Evolutionary conservation across 2,113 vertebrate genomes (phyloP).

Genomic region (Lycaon pictus): DNA sequence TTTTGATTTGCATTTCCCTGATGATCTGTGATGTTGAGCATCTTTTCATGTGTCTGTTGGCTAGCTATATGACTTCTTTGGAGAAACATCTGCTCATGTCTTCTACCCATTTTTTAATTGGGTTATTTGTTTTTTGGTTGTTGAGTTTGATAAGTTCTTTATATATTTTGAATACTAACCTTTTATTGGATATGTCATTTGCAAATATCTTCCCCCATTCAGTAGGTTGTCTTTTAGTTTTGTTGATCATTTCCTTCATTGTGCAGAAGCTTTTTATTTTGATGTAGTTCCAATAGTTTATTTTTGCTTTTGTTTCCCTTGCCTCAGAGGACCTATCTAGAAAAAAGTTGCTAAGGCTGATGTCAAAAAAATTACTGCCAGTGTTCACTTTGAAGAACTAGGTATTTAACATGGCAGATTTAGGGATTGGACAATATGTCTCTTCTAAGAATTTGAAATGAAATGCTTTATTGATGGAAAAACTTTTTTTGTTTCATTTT

Average conservation of each 20-base stretch:
- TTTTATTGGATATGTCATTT: not conserved
- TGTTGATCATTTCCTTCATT: not conserved
- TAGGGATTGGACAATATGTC: not conserved
- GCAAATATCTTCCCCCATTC: not conserved
- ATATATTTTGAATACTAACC: not conserved
- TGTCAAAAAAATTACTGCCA: not conserved
- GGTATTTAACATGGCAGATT: not conserved
- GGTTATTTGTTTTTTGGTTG: not conserved
- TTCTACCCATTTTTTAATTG: not conserved
- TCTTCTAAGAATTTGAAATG: conserved; percentile 31
- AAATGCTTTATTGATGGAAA: not conserved
- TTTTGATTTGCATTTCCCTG: not conserved
- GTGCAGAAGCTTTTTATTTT: not conserved
- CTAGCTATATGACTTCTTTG: not conserved
- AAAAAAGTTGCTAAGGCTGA: not conserved
- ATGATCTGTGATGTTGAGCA: not conserved
- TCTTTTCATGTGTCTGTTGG: not conserved
- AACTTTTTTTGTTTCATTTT: not conserved
- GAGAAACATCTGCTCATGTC: not conserved
- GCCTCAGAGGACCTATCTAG: not conserved
- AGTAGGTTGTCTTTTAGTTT: not conserved
- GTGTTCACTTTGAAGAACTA: not conserved
- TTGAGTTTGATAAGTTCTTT: not conserved
- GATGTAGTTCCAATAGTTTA: not conserved
- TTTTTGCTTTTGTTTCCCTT: not conserved